Percentiles rank a stretch among this genome's conserved stretches.
Evolutionary conservation across 2,888 invertebrate species (phyloP).

Genomic region (Macrosiphum euphorbiae): DNA sequence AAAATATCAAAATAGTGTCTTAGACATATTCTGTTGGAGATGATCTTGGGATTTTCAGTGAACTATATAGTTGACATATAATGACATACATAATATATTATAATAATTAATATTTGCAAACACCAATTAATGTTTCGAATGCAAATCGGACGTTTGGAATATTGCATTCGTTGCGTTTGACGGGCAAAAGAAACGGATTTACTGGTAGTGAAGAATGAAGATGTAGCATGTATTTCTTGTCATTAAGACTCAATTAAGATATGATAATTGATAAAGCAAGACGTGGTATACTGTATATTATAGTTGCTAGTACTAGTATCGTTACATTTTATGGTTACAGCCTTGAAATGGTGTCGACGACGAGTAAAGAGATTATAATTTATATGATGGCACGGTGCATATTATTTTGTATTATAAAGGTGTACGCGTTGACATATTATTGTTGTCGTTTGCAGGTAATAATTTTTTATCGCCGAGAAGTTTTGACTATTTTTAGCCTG

Average conservation of each 20-base stretch:
- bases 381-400: neutral
- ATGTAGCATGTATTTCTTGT: neutral
- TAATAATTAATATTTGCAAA: neutral
- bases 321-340: neutral
- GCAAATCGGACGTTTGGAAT: neutral
- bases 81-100: neutral
- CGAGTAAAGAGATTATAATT: neutral
- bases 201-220: neutral
- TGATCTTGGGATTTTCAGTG: neutral
- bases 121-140: neutral
- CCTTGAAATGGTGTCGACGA: neutral
- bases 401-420: neutral
- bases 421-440: slow-evolving; percentile 5
- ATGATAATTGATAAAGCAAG: neutral
- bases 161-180: neutral
- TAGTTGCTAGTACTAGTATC: neutral
- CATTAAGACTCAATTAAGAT: neutral
- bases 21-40: neutral
- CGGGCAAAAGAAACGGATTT: neutral
- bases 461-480: neutral
- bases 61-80: neutral
- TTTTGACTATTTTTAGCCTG: slow-evolving; percentile 37
- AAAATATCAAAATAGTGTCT: neutral
- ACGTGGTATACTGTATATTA: neutral
- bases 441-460: neutral